phyloP scores from a whole-genome alignment of 1,140 invertebrate species.

The Pinna nobilis region DNA sequence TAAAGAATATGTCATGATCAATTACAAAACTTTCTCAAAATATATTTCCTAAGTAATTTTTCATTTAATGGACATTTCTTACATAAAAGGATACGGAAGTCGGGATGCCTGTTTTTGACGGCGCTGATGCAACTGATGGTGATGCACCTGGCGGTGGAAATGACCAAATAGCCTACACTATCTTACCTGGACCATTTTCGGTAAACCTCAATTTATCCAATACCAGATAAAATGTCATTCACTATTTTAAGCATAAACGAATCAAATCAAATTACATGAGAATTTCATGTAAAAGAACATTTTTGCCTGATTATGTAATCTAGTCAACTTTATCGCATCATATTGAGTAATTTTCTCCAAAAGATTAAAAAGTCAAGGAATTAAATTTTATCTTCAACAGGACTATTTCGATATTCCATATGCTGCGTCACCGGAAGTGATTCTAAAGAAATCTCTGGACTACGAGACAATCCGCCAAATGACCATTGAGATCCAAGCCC shows the following conservation, averaged over 20 bases:
- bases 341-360: too few relatives aligned
- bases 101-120: conserved; percentile 19
- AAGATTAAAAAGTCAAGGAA: neutral
- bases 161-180: conserved; percentile 30
- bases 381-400: conserved; percentile 4
- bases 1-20: too few relatives aligned
- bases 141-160: conserved; percentile 24
- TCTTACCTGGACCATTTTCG: conserved; percentile 30
- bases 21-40: too few relatives aligned
- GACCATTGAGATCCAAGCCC: conserved; percentile 29
- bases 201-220: conserved; percentile 2
- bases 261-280: too few relatives aligned
- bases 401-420: conserved; percentile 39
- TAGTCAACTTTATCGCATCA: neutral
- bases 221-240: too few relatives aligned
- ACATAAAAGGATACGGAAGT: conserved; percentile 19
- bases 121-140: conserved; percentile 21
- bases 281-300: neutral
- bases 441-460: conserved; percentile 31
- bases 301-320: neutral
- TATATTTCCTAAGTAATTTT: too few relatives aligned
- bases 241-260: too few relatives aligned
- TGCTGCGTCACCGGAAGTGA: conserved; percentile 28
- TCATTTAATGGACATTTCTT: too few relatives aligned
- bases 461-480: conserved; percentile 20